Base-by-base conservation (phyloP, 1,140 invertebrate species). In the Brachionus angularis region DNA sequence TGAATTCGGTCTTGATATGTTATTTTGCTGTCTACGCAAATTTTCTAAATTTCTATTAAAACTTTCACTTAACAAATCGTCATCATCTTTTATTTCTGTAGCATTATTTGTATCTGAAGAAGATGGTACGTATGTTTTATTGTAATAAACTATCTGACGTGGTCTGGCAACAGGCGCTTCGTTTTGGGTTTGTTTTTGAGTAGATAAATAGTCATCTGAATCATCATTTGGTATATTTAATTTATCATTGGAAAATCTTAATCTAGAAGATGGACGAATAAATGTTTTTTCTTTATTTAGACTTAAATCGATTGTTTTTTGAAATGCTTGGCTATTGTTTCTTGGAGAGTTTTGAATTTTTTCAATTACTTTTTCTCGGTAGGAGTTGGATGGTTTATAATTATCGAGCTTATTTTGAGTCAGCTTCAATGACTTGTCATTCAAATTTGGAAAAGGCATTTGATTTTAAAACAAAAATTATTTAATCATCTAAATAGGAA, bases 241-340 rank as follows among this genome's bases (percentile, higher is more conserved):
- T 21, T 39, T 36, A 1, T 23, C 5, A 8, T 25, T 36, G 16
- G 23, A 36, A 47, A 7, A 29, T 31, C 39, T 21, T 1, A 18
- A 21, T 47, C 62, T 46, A 18, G 62, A 67, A 16, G 29, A 25
- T 27, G 62, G 62, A 12, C 62, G n/a, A 23, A 31, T 25, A 39
- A 21, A 23, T 7, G n/a, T 21, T 5, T 18, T 10, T 23, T 67
- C 39, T 34, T 27, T 31, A 25, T 4, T 50, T 23, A 67, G 21
- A 0, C 21, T 47, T 33, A 67, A 67, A 36, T 67, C 62, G 4
- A 67, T 67, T 67, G 62, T 47, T 46, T 42, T 33, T 23, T 42
- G 21, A 14, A 14, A 8, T 0, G 34, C 8, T 39, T n/a, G n/a
- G n/a, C 53, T 36, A 23, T 21, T 23, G 14, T 16, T 39, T 58